A percentile compares a stretch with the other conserved stretches of the same genome.
Evolutionary conservation across 1,140 invertebrate species (phyloP).

Genomic region (Pogonomyrmex californicus): DNA sequence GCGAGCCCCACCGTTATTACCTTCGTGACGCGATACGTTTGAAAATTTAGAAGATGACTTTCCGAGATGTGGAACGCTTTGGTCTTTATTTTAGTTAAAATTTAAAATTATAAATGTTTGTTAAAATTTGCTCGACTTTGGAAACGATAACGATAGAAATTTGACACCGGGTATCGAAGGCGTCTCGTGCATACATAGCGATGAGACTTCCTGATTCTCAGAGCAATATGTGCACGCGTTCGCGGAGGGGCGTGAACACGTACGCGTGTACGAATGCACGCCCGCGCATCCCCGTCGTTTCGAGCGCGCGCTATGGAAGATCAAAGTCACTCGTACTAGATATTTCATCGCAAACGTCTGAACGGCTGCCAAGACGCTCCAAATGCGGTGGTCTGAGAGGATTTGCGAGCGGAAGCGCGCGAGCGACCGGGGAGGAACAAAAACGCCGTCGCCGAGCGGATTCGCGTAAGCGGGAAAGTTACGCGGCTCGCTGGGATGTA

Average conservation of each 20-base stretch:
- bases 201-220: constrained; percentile 65
- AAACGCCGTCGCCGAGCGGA: constrained; percentile 22
- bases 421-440: constrained; percentile 48
- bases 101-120: neutral
- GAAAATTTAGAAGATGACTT: neutral
- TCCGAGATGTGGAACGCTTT: neutral
- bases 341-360: constrained; percentile 78
- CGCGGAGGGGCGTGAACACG: constrained; percentile 16
- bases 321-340: constrained; percentile 79
- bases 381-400: constrained; percentile 67
- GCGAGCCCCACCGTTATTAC: neutral
- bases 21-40: neutral
- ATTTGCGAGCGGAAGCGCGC: constrained; percentile 77
- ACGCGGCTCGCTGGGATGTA: constrained; percentile 1
- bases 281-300: constrained; percentile 55
- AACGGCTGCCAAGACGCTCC: constrained; percentile 75
- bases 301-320: constrained; percentile 67
- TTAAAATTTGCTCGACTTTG: neutral
- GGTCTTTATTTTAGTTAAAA: neutral
- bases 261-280: neutral
- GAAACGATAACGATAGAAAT: neutral
- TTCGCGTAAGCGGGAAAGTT: constrained; percentile 32
- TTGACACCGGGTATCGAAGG: constrained; percentile 28
- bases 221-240: constrained; percentile 34
- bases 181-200: neutral